Base-by-base conservation (phyloP, 2,113 vertebrate genomes). In the Oryzias woworae region DNA sequence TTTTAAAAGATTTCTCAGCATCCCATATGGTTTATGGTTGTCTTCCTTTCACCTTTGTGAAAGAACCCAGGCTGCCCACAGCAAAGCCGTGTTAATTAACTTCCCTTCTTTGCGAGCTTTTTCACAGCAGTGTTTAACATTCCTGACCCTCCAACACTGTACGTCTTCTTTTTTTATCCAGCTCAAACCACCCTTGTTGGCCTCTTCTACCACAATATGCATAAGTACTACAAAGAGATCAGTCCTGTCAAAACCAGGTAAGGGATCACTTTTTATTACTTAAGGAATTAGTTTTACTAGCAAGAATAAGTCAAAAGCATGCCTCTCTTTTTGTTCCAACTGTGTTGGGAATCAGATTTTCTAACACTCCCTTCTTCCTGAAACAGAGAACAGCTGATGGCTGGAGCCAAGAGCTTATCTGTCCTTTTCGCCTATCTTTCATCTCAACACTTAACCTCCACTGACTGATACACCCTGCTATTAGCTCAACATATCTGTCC, bases 121-220 rank as follows among this genome's bases (percentile, higher is more conserved):
- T 90, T 84, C 72, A 59, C 82, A 74, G 71, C 48, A 14, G 42
- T 14, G 67, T 62, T 70, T 75, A 65, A 92, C 77, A 90, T 92
- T 90, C 74, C 81, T 55, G 23, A 50, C 57, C 18, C 69, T 77
- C 45, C 57, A 20, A 49, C n/a, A 17, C 42, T 12, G 15, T 53
- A 1, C 70, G 60, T 62, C 47, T 44, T 59, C 42, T 52, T 63
- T 24, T 46, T 47, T 17, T 58, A 62, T 55, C 4, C 89, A 98
- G 97, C 83, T 74, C 95, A 95, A 85, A 94, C 95, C 58, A 96
- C 94, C 73, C 90, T 96, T 0, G 95, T 98, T 0, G 96, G 97
- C 18, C 92, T 99, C 16, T 91, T 95, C 5, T 99, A 98, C 88
- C 96, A 95, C 58, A 93, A 85, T 18, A 89, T 98, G 92, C 96